A percentile compares a stretch with the other conserved stretches of the same genome.
Conservation (phyloP, 2,888 invertebrate genomes). For the Sphecodes monilicornis region DNA sequence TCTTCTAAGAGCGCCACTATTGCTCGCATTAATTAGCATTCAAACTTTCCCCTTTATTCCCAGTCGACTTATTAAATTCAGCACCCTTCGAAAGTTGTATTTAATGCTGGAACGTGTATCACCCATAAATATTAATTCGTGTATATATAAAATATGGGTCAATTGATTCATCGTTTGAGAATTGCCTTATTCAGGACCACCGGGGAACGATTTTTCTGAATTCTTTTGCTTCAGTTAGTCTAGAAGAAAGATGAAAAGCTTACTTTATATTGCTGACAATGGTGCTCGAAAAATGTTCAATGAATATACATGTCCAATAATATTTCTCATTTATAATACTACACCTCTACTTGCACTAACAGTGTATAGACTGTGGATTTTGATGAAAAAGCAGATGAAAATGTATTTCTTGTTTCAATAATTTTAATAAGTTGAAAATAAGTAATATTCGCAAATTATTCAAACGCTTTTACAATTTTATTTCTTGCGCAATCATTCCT, state of each 20-base stretch:
- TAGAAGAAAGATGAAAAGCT: not conserved
- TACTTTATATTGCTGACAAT: not conserved
- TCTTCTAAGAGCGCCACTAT: conserved; percentile 26
- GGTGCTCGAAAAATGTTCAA: not conserved
- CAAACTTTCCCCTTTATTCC: conserved; percentile 15
- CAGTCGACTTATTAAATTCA: conserved; percentile 40
- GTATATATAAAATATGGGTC: conserved; percentile 40
- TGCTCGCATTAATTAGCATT: conserved; percentile 46
- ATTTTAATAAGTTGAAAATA: too few relatives aligned
- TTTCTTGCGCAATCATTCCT: not conserved
- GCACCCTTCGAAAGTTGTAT: conserved; percentile 26
- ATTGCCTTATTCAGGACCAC: conserved; percentile 4
- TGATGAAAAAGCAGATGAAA: too few relatives aligned
- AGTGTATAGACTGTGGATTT: too few relatives aligned
- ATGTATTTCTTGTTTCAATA: too few relatives aligned
- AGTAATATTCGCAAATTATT: too few relatives aligned
- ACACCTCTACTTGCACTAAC: not conserved
- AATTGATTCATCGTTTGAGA: conserved; percentile 34
- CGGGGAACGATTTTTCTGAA: not conserved
- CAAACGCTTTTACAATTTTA: not conserved
- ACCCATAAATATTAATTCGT: conserved; percentile 40
- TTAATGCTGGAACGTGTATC: conserved; percentile 29
- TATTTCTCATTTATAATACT: not conserved
- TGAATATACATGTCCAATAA: not conserved
- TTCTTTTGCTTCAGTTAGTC: not conserved